These are phyloP conservation scores for Papilio aristodemus DNA, from an alignment of 1,140 invertebrate genomes.

Conservation along the genomic window DNA sequence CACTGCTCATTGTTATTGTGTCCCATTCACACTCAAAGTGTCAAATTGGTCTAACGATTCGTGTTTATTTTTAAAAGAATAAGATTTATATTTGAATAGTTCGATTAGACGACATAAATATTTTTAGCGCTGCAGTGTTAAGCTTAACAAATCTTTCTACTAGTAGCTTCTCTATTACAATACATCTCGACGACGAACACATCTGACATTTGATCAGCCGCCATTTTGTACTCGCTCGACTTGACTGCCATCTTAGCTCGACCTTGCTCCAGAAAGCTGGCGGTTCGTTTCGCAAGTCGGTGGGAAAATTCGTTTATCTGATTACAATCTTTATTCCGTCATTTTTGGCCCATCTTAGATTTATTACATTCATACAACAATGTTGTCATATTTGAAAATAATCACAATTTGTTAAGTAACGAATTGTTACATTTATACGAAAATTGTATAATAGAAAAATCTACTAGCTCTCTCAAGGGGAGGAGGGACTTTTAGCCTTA, in stretches of 20 bases:
- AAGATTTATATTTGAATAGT: too few species aligned
- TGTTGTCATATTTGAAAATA: neutral
- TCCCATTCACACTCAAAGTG: too few species aligned
- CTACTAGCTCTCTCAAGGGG: too few species aligned
- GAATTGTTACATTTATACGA: neutral
- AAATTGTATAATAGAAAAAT: neutral
- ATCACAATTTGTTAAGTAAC: neutral
- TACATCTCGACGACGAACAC: conserved; percentile 61
- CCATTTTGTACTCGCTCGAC: conserved; percentile 46
- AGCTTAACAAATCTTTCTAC: too few species aligned
- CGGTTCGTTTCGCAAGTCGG: conserved; percentile 62
- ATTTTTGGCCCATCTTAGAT: conserved; percentile 16
- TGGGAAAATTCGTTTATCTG: conserved; percentile 66
- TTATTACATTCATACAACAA: conserved; percentile 7
- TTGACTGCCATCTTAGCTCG: conserved; percentile 60
- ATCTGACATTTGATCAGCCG: conserved; percentile 58
- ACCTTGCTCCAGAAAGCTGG: conserved; percentile 71
- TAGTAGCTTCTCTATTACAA: too few species aligned
- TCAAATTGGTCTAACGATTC: too few species aligned
- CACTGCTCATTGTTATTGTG: too few species aligned
- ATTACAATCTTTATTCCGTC: conserved; percentile 35
- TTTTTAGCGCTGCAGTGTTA: too few species aligned
- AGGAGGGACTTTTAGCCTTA: too few species aligned
- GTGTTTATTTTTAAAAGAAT: too few species aligned
- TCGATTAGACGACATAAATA: too few species aligned